phyloP scores from a whole-genome alignment of 2,113 vertebrate species.

The Labeo rohita region DNA sequence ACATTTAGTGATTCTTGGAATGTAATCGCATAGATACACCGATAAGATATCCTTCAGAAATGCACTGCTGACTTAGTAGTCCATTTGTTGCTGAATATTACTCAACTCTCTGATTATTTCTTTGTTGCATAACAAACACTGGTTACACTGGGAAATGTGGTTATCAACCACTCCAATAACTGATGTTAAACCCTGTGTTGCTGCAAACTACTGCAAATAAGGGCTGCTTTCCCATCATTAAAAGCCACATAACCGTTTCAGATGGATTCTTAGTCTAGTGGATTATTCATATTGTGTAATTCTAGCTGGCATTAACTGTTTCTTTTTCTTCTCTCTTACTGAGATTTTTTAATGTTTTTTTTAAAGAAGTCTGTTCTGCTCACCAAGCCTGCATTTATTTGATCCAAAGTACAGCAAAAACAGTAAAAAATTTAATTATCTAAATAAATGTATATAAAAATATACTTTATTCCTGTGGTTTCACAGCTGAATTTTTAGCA shows the following conservation, averaged over 20 bases:
- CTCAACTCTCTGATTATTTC: conserved; percentile 45
- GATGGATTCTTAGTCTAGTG: not conserved
- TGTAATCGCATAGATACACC: conserved; percentile 38
- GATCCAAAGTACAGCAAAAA: no score
- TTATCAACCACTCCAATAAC: not conserved
- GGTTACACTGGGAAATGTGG: not conserved
- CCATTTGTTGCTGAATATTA: conserved; percentile 47
- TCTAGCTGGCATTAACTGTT: not conserved
- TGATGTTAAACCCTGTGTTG: not conserved
- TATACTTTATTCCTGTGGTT: no score
- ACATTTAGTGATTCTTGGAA: conserved; percentile 30
- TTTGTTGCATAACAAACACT: conserved; percentile 22
- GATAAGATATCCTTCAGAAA: conserved; percentile 53
- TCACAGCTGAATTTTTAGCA: no score
- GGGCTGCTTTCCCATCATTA: not conserved
- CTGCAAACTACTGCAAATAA: not conserved
- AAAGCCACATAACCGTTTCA: not conserved
- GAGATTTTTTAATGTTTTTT: not conserved
- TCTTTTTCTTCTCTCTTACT: not conserved
- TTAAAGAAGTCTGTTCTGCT: no score
- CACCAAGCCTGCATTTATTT: no score
- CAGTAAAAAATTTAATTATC: no score
- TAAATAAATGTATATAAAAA: no score
- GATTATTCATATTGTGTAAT: not conserved
- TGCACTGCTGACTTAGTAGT: conserved; percentile 23